Conservation (phyloP, 2,113 vertebrate species). For the Tetrao urogallus region DNA sequence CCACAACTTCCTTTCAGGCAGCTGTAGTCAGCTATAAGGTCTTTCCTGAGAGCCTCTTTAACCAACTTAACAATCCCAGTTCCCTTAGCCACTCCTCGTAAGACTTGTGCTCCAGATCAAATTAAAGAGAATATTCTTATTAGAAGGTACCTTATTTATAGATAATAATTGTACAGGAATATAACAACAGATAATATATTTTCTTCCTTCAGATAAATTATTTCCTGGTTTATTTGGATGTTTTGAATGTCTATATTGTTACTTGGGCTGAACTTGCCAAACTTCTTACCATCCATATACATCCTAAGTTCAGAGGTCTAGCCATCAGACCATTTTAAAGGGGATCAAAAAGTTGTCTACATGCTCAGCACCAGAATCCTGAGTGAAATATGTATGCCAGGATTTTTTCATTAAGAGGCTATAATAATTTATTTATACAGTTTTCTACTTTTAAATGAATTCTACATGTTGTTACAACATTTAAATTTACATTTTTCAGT, state of each 20-base stretch:
- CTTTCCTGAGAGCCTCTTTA: background rate
- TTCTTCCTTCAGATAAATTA: background rate
- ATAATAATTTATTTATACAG: background rate
- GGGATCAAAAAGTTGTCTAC: background rate
- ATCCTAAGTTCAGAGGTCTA: background rate
- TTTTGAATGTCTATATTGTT: background rate
- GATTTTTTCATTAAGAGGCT: background rate
- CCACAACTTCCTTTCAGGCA: background rate
- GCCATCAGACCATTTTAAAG: background rate
- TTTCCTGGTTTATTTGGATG: background rate
- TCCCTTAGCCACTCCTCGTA: no score
- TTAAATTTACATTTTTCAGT: background rate
- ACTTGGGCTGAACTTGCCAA: background rate
- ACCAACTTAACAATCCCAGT: no score
- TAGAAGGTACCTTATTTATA: background rate
- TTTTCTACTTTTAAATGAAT: background rate
- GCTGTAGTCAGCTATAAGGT: background rate
- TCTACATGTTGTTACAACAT: background rate
- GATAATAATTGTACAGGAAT: background rate
- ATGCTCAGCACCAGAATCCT: background rate
- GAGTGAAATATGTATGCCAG: rapidly evolving
- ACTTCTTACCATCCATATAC: rapidly evolving
- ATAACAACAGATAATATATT: background rate
- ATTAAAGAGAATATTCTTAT: background rate
- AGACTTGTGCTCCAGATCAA: no score